Evolutionary conservation across 2,113 vertebrate genomes (phyloP).

Genomic region (Corynorhinus townsendii): DNA sequence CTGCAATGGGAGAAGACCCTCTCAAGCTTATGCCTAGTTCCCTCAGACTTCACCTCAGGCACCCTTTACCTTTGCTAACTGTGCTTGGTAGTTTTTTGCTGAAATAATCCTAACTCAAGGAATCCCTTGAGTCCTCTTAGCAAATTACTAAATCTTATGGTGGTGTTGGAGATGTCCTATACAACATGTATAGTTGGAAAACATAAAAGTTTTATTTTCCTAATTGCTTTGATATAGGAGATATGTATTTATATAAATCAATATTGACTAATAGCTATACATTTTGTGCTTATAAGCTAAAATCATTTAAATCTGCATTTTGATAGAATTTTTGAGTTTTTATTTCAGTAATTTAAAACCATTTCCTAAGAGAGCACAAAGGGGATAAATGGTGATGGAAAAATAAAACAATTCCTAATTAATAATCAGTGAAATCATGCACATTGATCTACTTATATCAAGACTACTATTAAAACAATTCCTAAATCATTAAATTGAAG

Average conservation of each 20-base stretch:
- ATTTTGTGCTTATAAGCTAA: not conserved
- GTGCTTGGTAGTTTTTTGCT: not conserved
- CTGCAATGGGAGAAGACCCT: not conserved
- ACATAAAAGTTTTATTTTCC: conserved; percentile 3
- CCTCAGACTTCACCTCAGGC: not conserved
- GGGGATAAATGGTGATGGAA: not conserved
- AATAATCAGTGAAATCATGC: not conserved
- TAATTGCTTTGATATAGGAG: conserved; percentile 23
- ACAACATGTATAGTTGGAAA: not conserved
- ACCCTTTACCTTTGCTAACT: not conserved
- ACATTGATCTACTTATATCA: not conserved
- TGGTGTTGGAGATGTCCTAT: not conserved
- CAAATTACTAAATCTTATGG: not conserved
- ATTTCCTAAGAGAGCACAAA: not conserved
- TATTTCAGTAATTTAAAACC: conserved; percentile 38
- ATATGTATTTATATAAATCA: not conserved
- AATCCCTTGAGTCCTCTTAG: not conserved
- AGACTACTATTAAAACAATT: not conserved
- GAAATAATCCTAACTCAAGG: not conserved
- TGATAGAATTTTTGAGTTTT: conserved; percentile 1
- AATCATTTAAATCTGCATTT: not conserved
- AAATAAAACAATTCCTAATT: not conserved
- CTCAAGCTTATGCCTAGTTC: not conserved
- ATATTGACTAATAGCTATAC: not conserved
- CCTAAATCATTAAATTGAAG: not conserved